Conservation (phyloP, 1,140 invertebrate genomes). For the Heliconius hewitsoni region DNA sequence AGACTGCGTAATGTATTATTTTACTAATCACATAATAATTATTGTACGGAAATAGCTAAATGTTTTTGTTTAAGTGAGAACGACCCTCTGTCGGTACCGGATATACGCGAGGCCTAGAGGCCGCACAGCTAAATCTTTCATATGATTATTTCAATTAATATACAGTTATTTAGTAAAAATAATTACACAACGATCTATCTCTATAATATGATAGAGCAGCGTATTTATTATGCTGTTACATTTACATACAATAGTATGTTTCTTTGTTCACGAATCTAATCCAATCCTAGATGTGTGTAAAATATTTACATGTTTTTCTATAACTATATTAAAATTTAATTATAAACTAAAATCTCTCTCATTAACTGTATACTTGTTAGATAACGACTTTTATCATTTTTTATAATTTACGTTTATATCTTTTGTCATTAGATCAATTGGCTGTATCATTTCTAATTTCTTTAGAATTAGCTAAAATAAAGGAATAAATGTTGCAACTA, state of each 20-base stretch:
- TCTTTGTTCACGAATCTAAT: not conserved
- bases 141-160: conserved; percentile 36
- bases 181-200: not conserved
- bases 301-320: not conserved
- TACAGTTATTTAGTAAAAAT: not conserved
- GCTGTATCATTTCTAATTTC: not conserved
- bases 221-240: not conserved
- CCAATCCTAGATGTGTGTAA: not conserved
- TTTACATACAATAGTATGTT: not conserved
- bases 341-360: not conserved
- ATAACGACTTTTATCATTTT: not conserved
- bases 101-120: conserved; percentile 60
- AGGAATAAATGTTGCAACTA: not conserved
- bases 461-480: not conserved
- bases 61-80: conserved; percentile 66
- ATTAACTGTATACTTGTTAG: not conserved
- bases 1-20: conserved; percentile 37
- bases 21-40: conserved; percentile 48
- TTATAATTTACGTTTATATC: not conserved
- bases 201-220: not conserved
- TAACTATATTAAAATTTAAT: not conserved
- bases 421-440: not conserved
- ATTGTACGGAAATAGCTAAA: conserved; percentile 60
- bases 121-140: conserved; percentile 39
- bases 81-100: conserved; percentile 66